These are phyloP conservation scores for Condylostylus longicornis DNA, from an alignment of 1,140 invertebrate species.

Conservation along the genomic window DNA sequence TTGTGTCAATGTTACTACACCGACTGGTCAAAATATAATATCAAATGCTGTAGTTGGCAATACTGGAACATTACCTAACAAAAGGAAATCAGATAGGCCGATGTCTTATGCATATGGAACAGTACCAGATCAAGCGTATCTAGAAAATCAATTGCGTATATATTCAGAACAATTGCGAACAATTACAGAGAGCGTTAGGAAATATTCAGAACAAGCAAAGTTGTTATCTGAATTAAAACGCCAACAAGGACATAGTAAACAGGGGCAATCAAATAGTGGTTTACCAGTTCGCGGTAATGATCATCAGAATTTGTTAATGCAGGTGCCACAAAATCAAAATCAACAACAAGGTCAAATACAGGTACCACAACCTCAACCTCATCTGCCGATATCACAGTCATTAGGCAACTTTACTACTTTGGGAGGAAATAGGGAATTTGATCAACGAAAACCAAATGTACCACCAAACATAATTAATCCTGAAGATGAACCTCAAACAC, in stretches of 20 bases:
- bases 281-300: too few relatives aligned
- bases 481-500: constrained; percentile 25
- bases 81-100: constrained; percentile 13
- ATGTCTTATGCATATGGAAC: constrained; percentile 23
- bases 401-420: constrained; percentile 23
- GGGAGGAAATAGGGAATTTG: constrained; percentile 28
- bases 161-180: constrained; percentile 29
- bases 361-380: background rate
- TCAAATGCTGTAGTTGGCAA: too few relatives aligned
- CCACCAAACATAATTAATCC: too few relatives aligned
- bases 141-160: constrained; percentile 28
- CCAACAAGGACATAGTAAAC: constrained; percentile 25
- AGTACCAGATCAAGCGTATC: constrained; percentile 25
- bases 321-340: constrained; percentile 1
- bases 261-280: constrained; percentile 20
- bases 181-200: constrained; percentile 30
- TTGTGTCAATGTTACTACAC: background rate
- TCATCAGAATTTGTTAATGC: too few relatives aligned
- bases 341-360: constrained; percentile 6
- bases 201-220: constrained; percentile 31
- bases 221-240: constrained; percentile 27
- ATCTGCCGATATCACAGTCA: constrained; percentile 5
- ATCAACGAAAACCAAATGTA: background rate
- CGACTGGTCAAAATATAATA: too few relatives aligned
- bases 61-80: background rate